A percentile compares a stretch with the other conserved stretches of the same genome.
These are phyloP conservation scores for Conus ventricosus DNA, from an alignment of 1,140 invertebrate genomes.

Conservation along the genomic window DNA sequence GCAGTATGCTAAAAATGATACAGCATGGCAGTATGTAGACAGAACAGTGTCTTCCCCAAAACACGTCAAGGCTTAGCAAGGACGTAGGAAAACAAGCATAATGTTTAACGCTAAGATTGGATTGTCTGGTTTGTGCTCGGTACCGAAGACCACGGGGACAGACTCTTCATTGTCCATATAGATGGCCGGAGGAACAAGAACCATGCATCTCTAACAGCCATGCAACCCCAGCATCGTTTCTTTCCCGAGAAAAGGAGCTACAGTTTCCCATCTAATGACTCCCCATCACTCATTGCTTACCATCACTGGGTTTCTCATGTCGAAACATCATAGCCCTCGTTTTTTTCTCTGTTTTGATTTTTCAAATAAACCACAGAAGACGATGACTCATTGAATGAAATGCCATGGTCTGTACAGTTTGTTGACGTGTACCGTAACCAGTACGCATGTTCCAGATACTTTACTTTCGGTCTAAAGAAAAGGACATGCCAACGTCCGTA, in stretches of 20 bases:
- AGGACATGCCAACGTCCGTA: background rate
- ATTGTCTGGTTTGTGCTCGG: background rate
- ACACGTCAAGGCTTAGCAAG: background rate
- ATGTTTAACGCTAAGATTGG: background rate
- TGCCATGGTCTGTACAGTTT: background rate
- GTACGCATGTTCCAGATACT: too few relatives aligned
- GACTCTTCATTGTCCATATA: background rate
- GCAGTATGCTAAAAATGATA: background rate
- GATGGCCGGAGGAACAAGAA: background rate
- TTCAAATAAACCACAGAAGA: background rate
- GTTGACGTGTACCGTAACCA: background rate
- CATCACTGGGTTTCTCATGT: background rate
- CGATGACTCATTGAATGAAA: background rate
- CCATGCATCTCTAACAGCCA: background rate
- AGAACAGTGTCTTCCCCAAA: background rate
- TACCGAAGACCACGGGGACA: background rate
- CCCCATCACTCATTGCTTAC: background rate
- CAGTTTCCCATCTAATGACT: background rate
- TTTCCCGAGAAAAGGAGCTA: background rate
- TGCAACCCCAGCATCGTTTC: background rate
- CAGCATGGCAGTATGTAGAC: background rate
- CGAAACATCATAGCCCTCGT: background rate
- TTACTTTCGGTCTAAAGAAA: background rate
- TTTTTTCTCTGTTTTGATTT: background rate
- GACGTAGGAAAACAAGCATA: background rate